phyloP scores from a whole-genome alignment of 1,140 invertebrate species.

The Drosophila arawakana region DNA sequence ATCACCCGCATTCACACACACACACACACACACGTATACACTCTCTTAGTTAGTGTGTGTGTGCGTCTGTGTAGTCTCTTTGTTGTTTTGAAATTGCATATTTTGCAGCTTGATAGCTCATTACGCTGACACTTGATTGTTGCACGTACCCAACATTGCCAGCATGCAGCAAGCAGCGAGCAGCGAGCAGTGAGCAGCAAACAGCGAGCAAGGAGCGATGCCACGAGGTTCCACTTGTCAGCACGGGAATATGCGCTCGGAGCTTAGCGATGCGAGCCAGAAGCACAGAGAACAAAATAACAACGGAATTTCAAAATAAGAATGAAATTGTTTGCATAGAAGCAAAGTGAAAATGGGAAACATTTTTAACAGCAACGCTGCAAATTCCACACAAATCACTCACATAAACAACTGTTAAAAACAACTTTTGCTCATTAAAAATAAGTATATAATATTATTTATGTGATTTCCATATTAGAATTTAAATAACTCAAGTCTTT shows the following conservation, averaged over 20 bases:
- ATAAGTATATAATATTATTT: too few relatives aligned
- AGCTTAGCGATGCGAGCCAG: constrained; percentile 8
- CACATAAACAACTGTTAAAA: too few relatives aligned
- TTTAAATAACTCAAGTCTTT: too few relatives aligned
- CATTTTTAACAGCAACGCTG: not conserved
- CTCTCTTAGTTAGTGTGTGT: constrained; percentile 13
- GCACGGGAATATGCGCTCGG: constrained; percentile 6
- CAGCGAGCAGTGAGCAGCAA: constrained; percentile 19
- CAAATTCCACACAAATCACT: too few relatives aligned
- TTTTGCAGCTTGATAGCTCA: constrained; percentile 82
- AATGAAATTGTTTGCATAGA: too few relatives aligned
- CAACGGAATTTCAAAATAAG: too few relatives aligned
- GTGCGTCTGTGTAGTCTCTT: constrained; percentile 40
- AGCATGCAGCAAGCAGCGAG: constrained; percentile 1
- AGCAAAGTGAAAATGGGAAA: not conserved
- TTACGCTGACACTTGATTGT: constrained; percentile 82
- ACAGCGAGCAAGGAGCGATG: not conserved
- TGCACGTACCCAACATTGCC: constrained; percentile 58
- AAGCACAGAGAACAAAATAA: not conserved
- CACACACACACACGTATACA: not conserved
- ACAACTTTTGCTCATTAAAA: too few relatives aligned
- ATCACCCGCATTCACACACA: constrained; percentile 48
- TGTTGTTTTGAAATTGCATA: constrained; percentile 79
- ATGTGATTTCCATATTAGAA: too few relatives aligned
- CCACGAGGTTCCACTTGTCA: constrained; percentile 27